These are phyloP conservation scores for Rhagologus leucostigma DNA, from an alignment of 2,113 vertebrate species.

Conservation along the genomic window DNA sequence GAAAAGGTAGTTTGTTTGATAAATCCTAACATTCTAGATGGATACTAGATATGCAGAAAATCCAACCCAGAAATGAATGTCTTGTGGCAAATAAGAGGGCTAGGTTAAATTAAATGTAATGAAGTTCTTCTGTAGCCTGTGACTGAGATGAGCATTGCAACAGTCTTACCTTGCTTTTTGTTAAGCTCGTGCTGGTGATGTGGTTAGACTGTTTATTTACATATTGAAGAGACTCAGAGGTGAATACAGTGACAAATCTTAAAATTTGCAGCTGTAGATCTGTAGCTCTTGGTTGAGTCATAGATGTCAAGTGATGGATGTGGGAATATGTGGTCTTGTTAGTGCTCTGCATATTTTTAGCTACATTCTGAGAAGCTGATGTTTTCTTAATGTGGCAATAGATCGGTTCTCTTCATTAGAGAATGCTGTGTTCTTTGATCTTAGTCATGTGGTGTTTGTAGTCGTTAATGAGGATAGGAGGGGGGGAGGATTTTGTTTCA, in stretches of 20 bases:
- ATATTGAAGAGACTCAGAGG: background rate
- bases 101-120: background rate
- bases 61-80: background rate
- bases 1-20: background rate
- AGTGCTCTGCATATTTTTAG: background rate
- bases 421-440: background rate
- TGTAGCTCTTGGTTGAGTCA: background rate
- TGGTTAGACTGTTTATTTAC: background rate
- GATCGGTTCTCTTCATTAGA: background rate
- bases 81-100: background rate
- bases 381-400: background rate
- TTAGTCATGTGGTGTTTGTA: background rate
- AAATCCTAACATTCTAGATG: background rate
- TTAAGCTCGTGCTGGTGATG: background rate
- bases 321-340: background rate
- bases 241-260: background rate
- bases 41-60: background rate
- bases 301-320: background rate
- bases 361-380: background rate
- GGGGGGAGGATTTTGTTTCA: background rate
- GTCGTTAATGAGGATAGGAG: background rate
- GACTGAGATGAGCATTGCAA: background rate
- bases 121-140: background rate
- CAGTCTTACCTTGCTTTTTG: background rate
- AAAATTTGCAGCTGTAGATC: background rate